Evolutionary conservation across 2,113 vertebrate genomes (phyloP).

Genomic region (Lophotis ruficrista): DNA sequence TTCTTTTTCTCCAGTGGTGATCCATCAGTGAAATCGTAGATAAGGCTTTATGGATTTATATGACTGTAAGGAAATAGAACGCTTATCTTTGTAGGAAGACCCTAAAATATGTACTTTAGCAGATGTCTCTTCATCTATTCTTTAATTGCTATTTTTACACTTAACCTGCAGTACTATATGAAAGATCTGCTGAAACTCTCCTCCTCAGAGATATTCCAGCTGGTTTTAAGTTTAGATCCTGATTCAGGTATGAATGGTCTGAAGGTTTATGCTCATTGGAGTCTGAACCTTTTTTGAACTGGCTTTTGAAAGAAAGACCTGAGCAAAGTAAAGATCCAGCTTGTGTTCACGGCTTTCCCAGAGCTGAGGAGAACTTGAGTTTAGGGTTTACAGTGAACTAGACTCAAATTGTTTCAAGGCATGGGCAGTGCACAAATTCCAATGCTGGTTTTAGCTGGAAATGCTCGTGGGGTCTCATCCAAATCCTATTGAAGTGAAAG

Average conservation of each 20-base stretch:
- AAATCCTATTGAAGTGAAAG: conserved; percentile 56
- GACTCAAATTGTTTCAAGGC: conserved; percentile 45
- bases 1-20: conserved; percentile 33
- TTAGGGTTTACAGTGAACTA: conserved; percentile 23
- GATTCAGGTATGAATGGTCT: background rate
- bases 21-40: conserved; percentile 62
- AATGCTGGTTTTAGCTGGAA: conserved; percentile 56
- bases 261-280: background rate
- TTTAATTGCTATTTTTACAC: conserved; percentile 45
- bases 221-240: background rate
- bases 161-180: background rate
- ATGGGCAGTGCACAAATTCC: conserved; percentile 31
- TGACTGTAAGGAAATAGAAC: conserved; percentile 56
- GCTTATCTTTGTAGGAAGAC: conserved; percentile 64
- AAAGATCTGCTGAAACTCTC: background rate
- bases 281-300: background rate
- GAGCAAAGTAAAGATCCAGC: background rate
- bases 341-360: background rate
- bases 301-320: background rate
- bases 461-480: conserved; percentile 29
- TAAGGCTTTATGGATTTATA: conserved; percentile 69
- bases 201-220: background rate
- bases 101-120: conserved; percentile 43
- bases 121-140: conserved; percentile 49
- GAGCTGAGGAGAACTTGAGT: background rate